Evolutionary conservation across 2,797 vertebrate genomes (phyloP), one percentile per base, ranked within the genome.

Genomic region (Otolemur crassicaudatus): DNA sequence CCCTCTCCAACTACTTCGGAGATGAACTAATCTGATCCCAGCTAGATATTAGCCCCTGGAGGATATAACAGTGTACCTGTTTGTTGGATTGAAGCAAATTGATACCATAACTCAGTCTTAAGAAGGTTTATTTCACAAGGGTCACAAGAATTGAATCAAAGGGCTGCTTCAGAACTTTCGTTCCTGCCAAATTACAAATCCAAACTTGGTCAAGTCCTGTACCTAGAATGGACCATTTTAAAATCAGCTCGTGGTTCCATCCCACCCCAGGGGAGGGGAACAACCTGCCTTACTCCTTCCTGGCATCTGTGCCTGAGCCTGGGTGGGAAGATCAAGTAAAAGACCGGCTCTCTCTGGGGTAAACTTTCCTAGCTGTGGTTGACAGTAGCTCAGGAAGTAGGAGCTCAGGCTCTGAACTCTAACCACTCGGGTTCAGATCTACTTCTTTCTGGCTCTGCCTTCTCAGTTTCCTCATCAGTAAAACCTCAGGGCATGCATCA

Each of bases 131-230:
- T 97, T 96, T 97, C 96, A 95, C 76, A 76, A 84, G 95, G 94
- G 96, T 97, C 94, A 94, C 31, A 49, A 84, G 94, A 97, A 98
- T 97, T 95, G 97, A 97, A 97, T 97, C 97, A 97, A 91, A 93
- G 76, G 29, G 61, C 77, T 94, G 34, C 83, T 94, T 95, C 93
- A 40, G 27, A 97, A 97, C 88, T 97, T 97, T 97, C 86, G 95
- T 96, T 96, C 60, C 83, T 95, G 34, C 89, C 93, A 95, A 96
- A 94, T 97, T 91, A 88, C 90, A 96, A 94, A 96, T 85, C 83
- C 84, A 93, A 82, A 97, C 96, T 96, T 97, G 95, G 82, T 80
- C 56, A 40, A 95, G 97, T 94, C 67, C 75, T 94, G 58, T 92
- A 81, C 27, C 79, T 96, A n/a, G 40, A 94, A 89, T 40, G 83